Evolutionary conservation across 1,140 invertebrate genomes (phyloP), one percentile per base, ranked within the genome.

Genomic region (Zaprionus ornatus): DNA sequence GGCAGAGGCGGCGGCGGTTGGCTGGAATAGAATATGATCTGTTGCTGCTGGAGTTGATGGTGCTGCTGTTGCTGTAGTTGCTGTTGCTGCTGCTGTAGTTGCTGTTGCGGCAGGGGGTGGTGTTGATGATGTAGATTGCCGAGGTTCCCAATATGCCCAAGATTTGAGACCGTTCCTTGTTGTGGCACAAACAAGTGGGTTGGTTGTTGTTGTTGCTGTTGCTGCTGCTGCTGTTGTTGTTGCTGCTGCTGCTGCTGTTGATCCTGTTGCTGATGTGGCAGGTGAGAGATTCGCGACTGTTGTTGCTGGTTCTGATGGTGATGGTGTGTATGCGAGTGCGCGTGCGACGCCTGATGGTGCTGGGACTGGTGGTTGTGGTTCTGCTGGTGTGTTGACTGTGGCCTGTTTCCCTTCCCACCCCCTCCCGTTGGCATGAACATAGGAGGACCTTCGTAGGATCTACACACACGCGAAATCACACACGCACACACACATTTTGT

Each of bases 351-450:
- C 70, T 82, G 90, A 60, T 91, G 83, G 65, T 78, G 86, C 73
- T 80, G 86, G 55, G 66, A 55, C 56, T 87, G 84, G 57, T 80
- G 82, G 74, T 80, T 80, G 77, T 83, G 82, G 78, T 77, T 75
- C 48, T 84, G 83, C 62, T 88, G 90, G 69, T 90, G 83, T 76
- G 80, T 82, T 70, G 87, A 90, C 75, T 88, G 87, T 90, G 77
- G 83, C 77, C 90, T 87, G 72, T 86, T 85, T 91, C 90, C 90
- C 91, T 92, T 92, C 91, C 91, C 91, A 92, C 91, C 91, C 90
- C 91, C 91, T 91, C 90, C 91, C 91, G 91, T 57, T 91, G 80
- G 79, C 70, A 79, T 85, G 84, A 83, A 92, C 91, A 92, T 92
- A 83, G 91, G 79, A 91, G 87, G 86, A 91, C 88, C 82, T 92